These are phyloP conservation scores for Stichopus chloronotus DNA, from an alignment of 35 echinoderm and acorn worm genomes.

Conservation along the genomic window DNA sequence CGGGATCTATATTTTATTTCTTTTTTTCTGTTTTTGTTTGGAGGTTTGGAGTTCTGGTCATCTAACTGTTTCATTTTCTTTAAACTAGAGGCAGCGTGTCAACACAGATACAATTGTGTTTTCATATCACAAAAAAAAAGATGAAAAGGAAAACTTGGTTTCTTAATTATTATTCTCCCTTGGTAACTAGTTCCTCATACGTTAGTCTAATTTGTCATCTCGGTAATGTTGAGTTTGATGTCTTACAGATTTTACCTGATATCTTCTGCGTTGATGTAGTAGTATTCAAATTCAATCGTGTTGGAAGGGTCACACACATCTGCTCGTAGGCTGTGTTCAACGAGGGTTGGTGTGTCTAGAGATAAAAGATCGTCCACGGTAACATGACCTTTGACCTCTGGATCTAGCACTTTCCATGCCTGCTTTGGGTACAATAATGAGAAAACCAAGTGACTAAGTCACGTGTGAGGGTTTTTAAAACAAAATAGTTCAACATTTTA, in stretches of 20 bases:
- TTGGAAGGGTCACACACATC: constrained; percentile 53
- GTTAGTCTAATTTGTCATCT: too few species aligned
- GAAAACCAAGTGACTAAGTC: not conserved
- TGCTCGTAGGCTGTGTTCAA: not conserved
- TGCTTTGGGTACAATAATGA: not conserved
- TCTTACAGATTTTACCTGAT: constrained; percentile 34
- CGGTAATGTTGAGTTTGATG: too few species aligned
- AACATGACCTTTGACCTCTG: constrained; percentile 51
- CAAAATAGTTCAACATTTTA: not conserved
- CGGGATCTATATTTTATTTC: too few species aligned
- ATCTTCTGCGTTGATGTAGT: constrained; percentile 29
- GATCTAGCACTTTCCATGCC: constrained; percentile 48
- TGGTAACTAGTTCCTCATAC: too few species aligned
- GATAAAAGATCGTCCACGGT: not conserved
- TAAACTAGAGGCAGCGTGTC: too few species aligned
- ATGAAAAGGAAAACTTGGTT: too few species aligned
- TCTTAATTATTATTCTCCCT: too few species aligned
- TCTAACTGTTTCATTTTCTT: too few species aligned
- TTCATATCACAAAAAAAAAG: too few species aligned
- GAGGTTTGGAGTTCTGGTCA: too few species aligned
- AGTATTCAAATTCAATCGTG: constrained; percentile 56
- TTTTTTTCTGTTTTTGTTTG: too few species aligned
- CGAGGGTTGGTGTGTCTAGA: constrained; percentile 8
- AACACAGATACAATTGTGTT: too few species aligned
- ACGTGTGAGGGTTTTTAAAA: not conserved